These are phyloP conservation scores for Enteromius anoplus DNA, from an alignment of 2,797 vertebrate genomes.

Conservation along the genomic window DNA sequence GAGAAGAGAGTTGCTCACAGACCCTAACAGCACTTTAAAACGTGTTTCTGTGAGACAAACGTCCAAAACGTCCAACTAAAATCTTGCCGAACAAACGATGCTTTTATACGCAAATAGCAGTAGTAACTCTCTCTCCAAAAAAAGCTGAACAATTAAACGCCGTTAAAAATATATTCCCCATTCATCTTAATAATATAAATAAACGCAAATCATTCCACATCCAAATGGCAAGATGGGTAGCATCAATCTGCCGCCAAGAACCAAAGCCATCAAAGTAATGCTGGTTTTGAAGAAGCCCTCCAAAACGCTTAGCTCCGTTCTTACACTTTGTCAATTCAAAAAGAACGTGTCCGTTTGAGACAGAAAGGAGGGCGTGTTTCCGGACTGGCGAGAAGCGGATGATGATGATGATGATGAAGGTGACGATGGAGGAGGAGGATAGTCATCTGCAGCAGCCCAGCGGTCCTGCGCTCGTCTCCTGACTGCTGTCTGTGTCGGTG, in stretches of 20 bases:
- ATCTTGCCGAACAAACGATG: conserved; percentile 50
- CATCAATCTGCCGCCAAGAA: conserved; percentile 61
- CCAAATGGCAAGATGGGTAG: conserved; percentile 71
- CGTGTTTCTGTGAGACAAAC: conserved; percentile 44
- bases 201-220: conserved; percentile 66
- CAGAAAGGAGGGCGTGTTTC: conserved; percentile 40
- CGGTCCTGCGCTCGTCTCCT: conserved; percentile 82
- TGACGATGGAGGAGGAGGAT: conserved; percentile 67
- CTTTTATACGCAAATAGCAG: conserved; percentile 56
- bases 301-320: conserved; percentile 30
- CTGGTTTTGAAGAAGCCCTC: conserved; percentile 53
- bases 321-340: conserved; percentile 61
- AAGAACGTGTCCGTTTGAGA: conserved; percentile 50
- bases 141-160: conserved; percentile 59
- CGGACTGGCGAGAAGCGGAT: conserved; percentile 54
- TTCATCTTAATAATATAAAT: conserved; percentile 76
- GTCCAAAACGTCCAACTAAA: conserved; percentile 54
- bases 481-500: conserved; percentile 89
- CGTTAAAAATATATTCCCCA: conserved; percentile 71
- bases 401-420: not conserved
- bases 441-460: conserved; percentile 95
- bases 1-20: conserved; percentile 38
- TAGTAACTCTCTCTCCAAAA: conserved; percentile 64
- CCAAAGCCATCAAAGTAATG: conserved; percentile 57
- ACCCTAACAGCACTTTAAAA: conserved; percentile 58